These are phyloP conservation scores for Seira sanloemensis DNA, from an alignment of 2,888 invertebrate species.

Conservation along the genomic window DNA sequence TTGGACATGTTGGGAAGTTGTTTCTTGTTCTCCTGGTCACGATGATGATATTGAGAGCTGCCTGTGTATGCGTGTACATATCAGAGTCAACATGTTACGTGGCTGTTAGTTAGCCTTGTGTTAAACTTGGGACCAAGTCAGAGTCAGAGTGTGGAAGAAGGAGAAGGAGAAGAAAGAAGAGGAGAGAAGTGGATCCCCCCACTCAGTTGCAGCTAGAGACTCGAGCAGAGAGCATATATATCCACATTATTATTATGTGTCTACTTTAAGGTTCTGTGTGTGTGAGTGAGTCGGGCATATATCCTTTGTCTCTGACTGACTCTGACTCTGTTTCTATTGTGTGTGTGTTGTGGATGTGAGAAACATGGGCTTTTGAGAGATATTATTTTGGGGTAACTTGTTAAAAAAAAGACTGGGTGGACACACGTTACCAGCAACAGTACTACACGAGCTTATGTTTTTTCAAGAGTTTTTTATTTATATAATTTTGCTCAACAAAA, in stretches of 20 bases:
- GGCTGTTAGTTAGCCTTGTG: background rate
- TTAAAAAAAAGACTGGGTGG: background rate
- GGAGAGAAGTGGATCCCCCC: background rate
- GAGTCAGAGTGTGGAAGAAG: background rate
- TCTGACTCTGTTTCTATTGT: background rate
- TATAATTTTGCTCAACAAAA: background rate
- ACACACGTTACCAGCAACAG: too few species aligned
- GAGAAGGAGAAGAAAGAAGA: background rate
- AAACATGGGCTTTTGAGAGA: too few species aligned
- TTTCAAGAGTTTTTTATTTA: background rate
- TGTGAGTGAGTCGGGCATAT: background rate
- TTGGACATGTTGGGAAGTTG: too few species aligned
- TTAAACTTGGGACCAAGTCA: background rate
- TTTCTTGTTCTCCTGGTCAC: too few species aligned
- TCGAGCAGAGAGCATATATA: conserved; percentile 14
- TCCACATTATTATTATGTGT: too few species aligned
- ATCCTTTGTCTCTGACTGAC: background rate
- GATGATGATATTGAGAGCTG: too few species aligned
- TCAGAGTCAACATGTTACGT: too few species aligned
- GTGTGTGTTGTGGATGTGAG: background rate
- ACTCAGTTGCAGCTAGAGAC: conserved; percentile 15
- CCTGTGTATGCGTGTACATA: too few species aligned
- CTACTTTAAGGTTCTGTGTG: too few species aligned
- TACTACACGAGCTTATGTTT: too few species aligned
- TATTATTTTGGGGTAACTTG: background rate